Evolutionary conservation across 1,140 invertebrate genomes (phyloP).

Genomic region (Hermetia illucens): DNA sequence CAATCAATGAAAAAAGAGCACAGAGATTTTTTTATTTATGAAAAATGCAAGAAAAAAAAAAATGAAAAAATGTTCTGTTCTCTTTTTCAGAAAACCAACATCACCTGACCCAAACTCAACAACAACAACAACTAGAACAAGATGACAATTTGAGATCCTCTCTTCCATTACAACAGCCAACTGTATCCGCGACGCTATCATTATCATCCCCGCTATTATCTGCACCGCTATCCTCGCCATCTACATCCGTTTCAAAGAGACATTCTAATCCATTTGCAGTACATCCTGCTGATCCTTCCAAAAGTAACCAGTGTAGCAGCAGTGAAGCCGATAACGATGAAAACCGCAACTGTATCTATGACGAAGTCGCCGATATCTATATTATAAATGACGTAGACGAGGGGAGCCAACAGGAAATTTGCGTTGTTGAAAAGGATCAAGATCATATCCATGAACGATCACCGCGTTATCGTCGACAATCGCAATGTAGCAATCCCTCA

Average conservation of each 20-base stretch:
- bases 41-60: not conserved
- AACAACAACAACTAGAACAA: not conserved
- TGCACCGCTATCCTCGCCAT: too few relatives aligned
- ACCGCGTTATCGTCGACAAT: not conserved
- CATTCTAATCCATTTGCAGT: too few relatives aligned
- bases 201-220: not conserved
- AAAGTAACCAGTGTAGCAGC: too few relatives aligned
- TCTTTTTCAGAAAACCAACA: slow-evolving; percentile 1
- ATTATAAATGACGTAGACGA: too few relatives aligned
- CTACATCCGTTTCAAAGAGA: too few relatives aligned
- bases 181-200: not conserved
- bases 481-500: not conserved
- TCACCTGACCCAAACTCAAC: not conserved
- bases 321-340: too few relatives aligned
- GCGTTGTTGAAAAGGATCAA: not conserved
- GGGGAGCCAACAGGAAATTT: too few relatives aligned
- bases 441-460: not conserved
- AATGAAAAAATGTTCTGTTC: slow-evolving; percentile 1
- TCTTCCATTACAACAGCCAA: not conserved
- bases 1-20: slow-evolving; percentile 1
- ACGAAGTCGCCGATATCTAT: too few relatives aligned
- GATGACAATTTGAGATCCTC: not conserved
- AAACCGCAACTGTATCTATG: too few relatives aligned
- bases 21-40: slow-evolving; percentile 1
- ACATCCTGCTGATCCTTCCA: too few relatives aligned